Evolutionary conservation across 2,888 invertebrate genomes (phyloP), one percentile per base, ranked within the genome.

Genomic region (Brenthis hecate): DNA sequence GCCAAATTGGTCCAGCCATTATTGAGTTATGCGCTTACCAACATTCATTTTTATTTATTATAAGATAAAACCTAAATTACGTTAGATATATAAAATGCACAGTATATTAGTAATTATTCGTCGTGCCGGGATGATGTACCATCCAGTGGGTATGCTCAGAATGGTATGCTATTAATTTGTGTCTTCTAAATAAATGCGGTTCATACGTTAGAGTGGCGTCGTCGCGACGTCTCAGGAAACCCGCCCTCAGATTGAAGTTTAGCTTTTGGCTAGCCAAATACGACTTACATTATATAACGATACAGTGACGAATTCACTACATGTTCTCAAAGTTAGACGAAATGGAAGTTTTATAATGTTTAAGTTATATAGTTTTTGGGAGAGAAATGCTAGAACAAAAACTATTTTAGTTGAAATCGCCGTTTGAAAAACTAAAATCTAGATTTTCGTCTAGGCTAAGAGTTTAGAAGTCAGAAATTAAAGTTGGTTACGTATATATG

Each of bases 141-240:
- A 66, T 68, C 69, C 68, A 50, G 69, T 61, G 75, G 78, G 80
- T 85, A 80, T 84, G 85, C 85, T 83, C 82, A 81, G 83, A 85
- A 87, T 87, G 86, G 86, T 84, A 82, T 78, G 75, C 83, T 83
- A 91, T 91, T 89, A 91, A 90, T 91, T 88, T 84, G 81, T 75
- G 89, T 89, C 89, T 83, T 80, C 84, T 85, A 85, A 89, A 90
- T 88, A 89, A 89, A 91, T 89, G 89, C 81, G 80, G 79, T 81
- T 81, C 81, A 85, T 89, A 85, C 85, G 85, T 77, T 75, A 75
- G 72, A 66, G 73, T 62, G 74, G 74, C 74, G 75, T 67, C 73
- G 66, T 36, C 62, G 69, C 50, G 72, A 68, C 70, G 74, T 74
- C 74, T 68, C 70, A 68, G 70, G 73, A 73, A 74, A 58, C 66